Conservation (phyloP, 2,888 invertebrate species). For the Ochlodes sylvanus region DNA sequence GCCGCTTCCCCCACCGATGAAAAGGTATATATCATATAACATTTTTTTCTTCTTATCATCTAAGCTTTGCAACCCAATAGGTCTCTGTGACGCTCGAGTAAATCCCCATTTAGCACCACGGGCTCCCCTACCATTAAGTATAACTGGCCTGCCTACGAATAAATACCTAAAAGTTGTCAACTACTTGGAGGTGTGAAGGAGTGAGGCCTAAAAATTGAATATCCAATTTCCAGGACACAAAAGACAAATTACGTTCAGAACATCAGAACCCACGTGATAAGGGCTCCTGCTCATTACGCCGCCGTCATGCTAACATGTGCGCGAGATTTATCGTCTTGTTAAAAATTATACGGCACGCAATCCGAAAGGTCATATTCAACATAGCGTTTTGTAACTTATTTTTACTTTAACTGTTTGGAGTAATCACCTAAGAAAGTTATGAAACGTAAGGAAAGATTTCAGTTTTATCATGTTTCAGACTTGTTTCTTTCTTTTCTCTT, state of each 20-base stretch:
- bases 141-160: no score
- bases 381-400: constrained; percentile 8
- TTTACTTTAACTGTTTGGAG: constrained; percentile 10
- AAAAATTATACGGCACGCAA: constrained; percentile 28
- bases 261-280: constrained; percentile 23
- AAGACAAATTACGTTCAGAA: constrained; percentile 25
- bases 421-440: neutral
- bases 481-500: no score
- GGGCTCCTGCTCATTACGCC: constrained; percentile 30
- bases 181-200: neutral
- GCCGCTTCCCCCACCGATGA: no score
- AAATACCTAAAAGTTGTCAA: neutral
- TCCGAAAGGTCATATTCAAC: constrained; percentile 5
- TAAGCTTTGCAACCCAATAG: no score
- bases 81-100: no score
- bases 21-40: no score
- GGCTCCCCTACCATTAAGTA: no score
- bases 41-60: no score
- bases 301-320: constrained; percentile 33
- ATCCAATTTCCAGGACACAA: constrained; percentile 29
- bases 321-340: constrained; percentile 32
- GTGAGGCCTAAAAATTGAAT: constrained; percentile 1
- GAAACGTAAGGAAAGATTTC: neutral
- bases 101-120: no score
- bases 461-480: no score